A percentile compares a stretch with the other conserved stretches of the same genome.
Evolutionary conservation across 2,113 vertebrate genomes (phyloP).

Genomic region (Dasyurus viverrinus): DNA sequence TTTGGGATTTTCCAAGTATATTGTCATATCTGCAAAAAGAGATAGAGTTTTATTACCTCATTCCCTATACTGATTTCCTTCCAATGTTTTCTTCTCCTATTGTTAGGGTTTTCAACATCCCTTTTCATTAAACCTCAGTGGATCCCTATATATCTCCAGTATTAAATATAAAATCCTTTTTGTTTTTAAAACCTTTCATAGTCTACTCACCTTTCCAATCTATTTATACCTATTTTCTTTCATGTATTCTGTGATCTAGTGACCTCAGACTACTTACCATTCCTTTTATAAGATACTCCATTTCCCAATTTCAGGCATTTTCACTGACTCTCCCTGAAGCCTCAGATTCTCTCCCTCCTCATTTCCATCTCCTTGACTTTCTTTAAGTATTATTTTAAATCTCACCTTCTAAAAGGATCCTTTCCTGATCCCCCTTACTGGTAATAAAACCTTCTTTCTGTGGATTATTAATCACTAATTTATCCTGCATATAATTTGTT

Average conservation of each 20-base stretch:
- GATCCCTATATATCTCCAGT: neutral
- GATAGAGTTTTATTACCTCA: too few relatives aligned
- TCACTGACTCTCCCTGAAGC: neutral
- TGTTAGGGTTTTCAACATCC: too few relatives aligned
- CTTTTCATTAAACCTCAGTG: neutral
- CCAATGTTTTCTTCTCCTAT: too few relatives aligned
- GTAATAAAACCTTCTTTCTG: neutral
- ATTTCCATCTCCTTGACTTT: neutral
- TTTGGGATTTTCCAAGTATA: too few relatives aligned
- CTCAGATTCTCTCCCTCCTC: neutral
- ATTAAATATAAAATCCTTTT: neutral
- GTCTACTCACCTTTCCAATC: neutral
- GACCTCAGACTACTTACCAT: neutral
- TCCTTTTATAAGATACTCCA: neutral
- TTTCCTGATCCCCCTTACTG: neutral
- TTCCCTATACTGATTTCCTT: too few relatives aligned
- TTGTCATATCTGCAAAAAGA: too few relatives aligned
- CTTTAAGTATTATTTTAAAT: neutral
- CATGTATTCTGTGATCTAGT: neutral
- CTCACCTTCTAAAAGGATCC: neutral
- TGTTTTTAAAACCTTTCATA: neutral
- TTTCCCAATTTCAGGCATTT: neutral
- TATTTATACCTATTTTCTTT: neutral
- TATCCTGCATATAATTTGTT: neutral
- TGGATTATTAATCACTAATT: neutral